Conservation (phyloP, 2,888 invertebrate genomes). For the Clanis bilineata region DNA sequence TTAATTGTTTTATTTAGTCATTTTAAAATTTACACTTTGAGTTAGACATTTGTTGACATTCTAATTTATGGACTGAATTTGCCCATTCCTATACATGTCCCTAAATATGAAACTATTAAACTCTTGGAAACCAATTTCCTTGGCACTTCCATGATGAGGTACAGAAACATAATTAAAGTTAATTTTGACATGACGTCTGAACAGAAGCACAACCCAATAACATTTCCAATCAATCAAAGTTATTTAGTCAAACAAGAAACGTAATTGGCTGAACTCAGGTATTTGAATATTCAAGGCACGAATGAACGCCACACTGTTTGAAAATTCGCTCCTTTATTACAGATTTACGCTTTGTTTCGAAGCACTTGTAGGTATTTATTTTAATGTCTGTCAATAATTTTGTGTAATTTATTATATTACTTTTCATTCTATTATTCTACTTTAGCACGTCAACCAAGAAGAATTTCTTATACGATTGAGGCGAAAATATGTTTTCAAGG, state of each 20-base stretch:
- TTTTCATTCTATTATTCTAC: too few relatives aligned
- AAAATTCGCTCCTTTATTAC: neutral
- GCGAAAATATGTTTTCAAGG: neutral
- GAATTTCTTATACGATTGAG: too few relatives aligned
- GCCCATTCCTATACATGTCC: neutral
- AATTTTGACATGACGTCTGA: neutral
- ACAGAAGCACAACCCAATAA: neutral
- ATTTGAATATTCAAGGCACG: neutral
- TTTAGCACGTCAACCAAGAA: too few relatives aligned
- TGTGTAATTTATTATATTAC: neutral
- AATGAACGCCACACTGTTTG: neutral
- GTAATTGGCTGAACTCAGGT: constrained; percentile 4
- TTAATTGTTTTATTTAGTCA: too few relatives aligned
- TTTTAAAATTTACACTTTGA: too few relatives aligned
- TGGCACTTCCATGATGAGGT: neutral
- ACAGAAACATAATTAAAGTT: constrained; percentile 1
- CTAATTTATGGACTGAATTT: too few relatives aligned
- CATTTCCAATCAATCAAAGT: constrained; percentile 7
- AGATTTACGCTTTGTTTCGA: neutral
- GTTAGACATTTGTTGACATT: too few relatives aligned
- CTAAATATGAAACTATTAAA: neutral
- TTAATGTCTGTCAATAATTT: neutral
- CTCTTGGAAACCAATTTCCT: neutral
- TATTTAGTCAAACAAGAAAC: constrained; percentile 10
- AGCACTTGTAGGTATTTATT: neutral